Base-by-base conservation (phyloP, 2,797 vertebrate species). In the Pseudopleuronectes americanus region DNA sequence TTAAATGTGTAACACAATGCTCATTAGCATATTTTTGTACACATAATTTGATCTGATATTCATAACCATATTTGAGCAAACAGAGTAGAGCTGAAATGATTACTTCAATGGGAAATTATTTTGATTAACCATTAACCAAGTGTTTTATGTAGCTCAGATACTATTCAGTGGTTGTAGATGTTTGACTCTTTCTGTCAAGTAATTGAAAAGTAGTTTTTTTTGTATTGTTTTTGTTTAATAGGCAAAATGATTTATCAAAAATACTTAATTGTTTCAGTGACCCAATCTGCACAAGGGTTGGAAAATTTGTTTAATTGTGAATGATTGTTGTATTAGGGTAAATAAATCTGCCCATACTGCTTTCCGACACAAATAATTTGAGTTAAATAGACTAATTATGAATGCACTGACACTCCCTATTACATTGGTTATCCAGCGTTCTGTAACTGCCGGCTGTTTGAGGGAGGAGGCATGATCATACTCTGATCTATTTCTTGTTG, bases 301-400 rank as follows among this genome's bases (percentile, higher is more conserved):
- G 19, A 36, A 55, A 23, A 57, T 49, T 23, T 14, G 36, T 43
- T 47, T 68, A 47, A 28, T 53, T 2, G 38, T 54, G 12, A 65
- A 57, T 65, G 31, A 14, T 60, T 62, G 22, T 51, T 4, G 0
- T 52, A 16, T 24, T 17, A 12, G 16, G 23, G 6, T 64, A 24
- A 16, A 9, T 17, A 56, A n/a, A 61, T 68, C 6, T 19, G 57
- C 62, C 13, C 52, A 45, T 68, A 49, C 60, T 73, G 31, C 45
- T 56, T 58, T 54, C 28, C 59, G 58, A 70, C 62, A 36, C 0
- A 2, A 57, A 23, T 62, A 52, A 59, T 67, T n/a, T 54, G 19
- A 64, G 26, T 66, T 63, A 60, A 73, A 70, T 45, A 41, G 75
- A 66, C 53, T 52, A 36, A 71, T 65, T 72, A 60, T 63, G 8